Conservation (phyloP, 2,888 invertebrate genomes). For the Papilio protenor region DNA sequence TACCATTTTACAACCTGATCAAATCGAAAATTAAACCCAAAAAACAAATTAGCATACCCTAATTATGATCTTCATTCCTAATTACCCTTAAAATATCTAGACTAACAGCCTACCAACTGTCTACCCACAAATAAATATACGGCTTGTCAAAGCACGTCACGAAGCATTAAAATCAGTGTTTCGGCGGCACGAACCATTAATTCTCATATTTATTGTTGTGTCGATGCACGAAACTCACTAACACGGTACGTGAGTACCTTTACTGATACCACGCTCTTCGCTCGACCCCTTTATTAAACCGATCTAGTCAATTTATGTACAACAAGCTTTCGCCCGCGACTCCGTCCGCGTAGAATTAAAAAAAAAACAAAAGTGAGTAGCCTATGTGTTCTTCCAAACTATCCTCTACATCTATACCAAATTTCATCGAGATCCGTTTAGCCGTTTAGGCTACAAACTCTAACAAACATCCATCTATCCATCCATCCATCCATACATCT, state of each 20-base stretch:
- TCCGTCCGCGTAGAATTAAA: too few relatives aligned
- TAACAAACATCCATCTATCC: too few relatives aligned
- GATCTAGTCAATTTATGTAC: slow-evolving; percentile 26
- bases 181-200: slow-evolving; percentile 76
- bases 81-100: neutral
- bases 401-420: too few relatives aligned
- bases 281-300: slow-evolving; percentile 12
- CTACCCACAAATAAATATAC: slow-evolving; percentile 60
- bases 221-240: slow-evolving; percentile 65
- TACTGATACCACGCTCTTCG: slow-evolving; percentile 17
- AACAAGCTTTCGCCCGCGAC: too few relatives aligned
- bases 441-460: too few relatives aligned
- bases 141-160: slow-evolving; percentile 70
- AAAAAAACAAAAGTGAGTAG: too few relatives aligned
- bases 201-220: slow-evolving; percentile 72
- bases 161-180: slow-evolving; percentile 80
- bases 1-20: neutral
- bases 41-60: neutral
- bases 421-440: too few relatives aligned
- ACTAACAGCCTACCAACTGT: slow-evolving; percentile 37
- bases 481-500: too few relatives aligned
- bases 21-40: neutral
- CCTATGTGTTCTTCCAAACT: too few relatives aligned
- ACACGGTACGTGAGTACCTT: slow-evolving; percentile 48
- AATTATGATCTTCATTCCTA: neutral